These are phyloP conservation scores for Aphaenogaster ashmeadi DNA, from an alignment of 1,140 invertebrate species.

Conservation along the genomic window DNA sequence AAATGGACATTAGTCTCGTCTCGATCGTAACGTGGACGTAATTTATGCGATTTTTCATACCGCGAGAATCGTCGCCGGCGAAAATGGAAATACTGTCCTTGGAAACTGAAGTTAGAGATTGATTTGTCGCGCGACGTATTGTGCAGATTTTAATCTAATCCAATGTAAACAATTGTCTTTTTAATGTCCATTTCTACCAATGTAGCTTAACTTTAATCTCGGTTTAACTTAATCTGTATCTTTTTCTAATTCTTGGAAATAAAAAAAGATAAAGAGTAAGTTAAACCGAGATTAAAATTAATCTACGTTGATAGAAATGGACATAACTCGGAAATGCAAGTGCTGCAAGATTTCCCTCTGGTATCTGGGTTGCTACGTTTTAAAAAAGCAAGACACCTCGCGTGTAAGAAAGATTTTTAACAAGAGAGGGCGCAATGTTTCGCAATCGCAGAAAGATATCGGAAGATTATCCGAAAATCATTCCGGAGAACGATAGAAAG, in stretches of 20 bases:
- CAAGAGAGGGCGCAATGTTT: neutral
- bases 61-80: neutral
- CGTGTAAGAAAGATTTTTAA: neutral
- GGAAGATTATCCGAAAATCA: conserved; percentile 75
- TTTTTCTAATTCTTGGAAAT: no score
- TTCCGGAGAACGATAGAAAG: conserved; percentile 80
- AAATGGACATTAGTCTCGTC: no score
- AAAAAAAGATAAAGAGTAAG: no score
- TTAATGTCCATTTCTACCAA: no score
- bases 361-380: neutral
- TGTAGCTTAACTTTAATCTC: no score
- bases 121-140: neutral
- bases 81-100: neutral
- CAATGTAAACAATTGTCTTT: conserved; percentile 10
- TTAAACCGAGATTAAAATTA: no score
- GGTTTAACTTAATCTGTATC: no score
- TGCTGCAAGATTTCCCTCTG: neutral
- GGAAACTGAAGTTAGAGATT: neutral
- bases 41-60: neutral
- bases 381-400: neutral
- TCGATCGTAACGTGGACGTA: neutral
- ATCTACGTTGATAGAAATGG: no score
- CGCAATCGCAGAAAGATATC: conserved; percentile 27
- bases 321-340: neutral
- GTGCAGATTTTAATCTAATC: neutral